Percentiles rank a stretch among this genome's conserved stretches.
Conservation (phyloP, 2,113 vertebrate genomes). For the Etheostoma cragini region DNA sequence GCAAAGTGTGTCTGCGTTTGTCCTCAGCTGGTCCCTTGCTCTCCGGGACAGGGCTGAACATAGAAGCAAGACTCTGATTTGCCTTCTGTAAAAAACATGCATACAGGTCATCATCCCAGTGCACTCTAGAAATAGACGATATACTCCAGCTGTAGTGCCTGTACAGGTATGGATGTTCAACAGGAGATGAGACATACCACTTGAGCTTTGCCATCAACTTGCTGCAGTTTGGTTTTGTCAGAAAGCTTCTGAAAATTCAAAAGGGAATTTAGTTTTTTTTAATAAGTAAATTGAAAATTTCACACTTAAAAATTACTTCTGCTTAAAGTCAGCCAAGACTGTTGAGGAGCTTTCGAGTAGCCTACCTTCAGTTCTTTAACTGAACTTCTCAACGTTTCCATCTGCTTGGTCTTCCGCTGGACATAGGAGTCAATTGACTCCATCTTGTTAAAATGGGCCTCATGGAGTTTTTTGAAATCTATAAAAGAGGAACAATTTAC, state of each 20-base stretch:
- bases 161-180: neutral
- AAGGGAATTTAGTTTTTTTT: no score
- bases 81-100: constrained; percentile 69
- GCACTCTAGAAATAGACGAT: neutral
- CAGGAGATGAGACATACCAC: constrained; percentile 52
- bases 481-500: constrained; percentile 20
- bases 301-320: neutral
- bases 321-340: neutral
- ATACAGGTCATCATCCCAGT: neutral
- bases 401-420: constrained; percentile 87
- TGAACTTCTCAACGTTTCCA: constrained; percentile 78
- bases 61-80: constrained; percentile 34
- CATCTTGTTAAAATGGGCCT: constrained; percentile 95
- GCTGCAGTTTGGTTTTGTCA: constrained; percentile 63
- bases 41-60: constrained; percentile 84
- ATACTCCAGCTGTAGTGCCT: neutral
- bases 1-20: constrained; percentile 56
- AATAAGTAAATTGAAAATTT: neutral
- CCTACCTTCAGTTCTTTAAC: constrained; percentile 87
- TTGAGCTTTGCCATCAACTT: constrained; percentile 59
- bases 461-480: constrained; percentile 96
- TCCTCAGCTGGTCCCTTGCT: constrained; percentile 63
- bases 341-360: neutral
- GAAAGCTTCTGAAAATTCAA: constrained; percentile 64
- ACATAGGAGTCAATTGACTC: constrained; percentile 93